phyloP scores from a whole-genome alignment of 2,888 invertebrate genomes.

The Nephrotoma appendiculata region DNA sequence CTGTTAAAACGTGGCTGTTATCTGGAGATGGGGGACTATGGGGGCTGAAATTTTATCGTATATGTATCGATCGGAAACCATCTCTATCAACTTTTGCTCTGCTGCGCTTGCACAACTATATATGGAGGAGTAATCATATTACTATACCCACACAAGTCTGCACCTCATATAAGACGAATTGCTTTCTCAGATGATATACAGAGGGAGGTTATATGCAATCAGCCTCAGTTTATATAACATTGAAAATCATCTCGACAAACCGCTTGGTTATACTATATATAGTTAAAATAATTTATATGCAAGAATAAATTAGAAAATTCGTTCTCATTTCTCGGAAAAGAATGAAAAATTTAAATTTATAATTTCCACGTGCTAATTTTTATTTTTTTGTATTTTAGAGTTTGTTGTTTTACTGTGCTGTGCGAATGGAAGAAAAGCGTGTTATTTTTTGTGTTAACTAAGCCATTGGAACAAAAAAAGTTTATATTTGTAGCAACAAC shows the following conservation, averaged over 20 bases:
- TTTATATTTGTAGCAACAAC: background rate
- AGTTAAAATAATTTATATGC: background rate
- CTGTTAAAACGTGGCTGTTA: background rate
- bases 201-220: too few species aligned
- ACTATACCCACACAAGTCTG: too few species aligned
- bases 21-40: background rate
- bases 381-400: background rate
- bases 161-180: too few species aligned
- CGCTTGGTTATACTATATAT: background rate
- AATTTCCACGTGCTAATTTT: background rate
- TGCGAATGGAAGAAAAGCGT: background rate
- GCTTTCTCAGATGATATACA: too few species aligned
- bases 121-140: too few species aligned
- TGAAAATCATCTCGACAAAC: too few species aligned
- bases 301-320: background rate
- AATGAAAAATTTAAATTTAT: background rate
- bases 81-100: background rate
- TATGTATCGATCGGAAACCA: background rate
- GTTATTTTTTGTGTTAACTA: background rate
- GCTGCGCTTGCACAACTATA: background rate
- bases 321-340: background rate
- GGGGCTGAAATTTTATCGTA: background rate
- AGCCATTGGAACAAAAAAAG: background rate
- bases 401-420: background rate
- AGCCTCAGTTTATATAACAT: too few species aligned